A percentile compares a stretch with the other conserved stretches of the same genome.
These are phyloP conservation scores for Nansenia antarctica DNA, from an alignment of 2,113 vertebrate species.

Conservation along the genomic window DNA sequence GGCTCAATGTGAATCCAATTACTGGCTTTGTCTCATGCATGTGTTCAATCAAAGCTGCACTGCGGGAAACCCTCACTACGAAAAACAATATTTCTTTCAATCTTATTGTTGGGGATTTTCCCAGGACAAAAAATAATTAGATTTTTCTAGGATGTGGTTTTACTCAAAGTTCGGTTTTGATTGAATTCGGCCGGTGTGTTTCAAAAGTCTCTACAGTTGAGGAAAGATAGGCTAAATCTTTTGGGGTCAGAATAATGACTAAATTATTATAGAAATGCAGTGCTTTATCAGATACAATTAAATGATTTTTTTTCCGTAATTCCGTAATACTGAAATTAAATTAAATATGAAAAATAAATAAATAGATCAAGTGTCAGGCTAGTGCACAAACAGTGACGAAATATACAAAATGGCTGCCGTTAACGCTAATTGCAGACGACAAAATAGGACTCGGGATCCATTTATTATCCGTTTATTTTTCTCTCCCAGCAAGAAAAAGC, in stretches of 20 bases:
- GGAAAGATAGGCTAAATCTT: too few relatives aligned
- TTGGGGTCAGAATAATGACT: too few relatives aligned
- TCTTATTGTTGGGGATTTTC: constrained; percentile 34
- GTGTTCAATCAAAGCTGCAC: constrained; percentile 39
- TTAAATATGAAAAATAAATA: neutral
- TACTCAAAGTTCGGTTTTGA: neutral
- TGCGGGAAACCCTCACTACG: constrained; percentile 28
- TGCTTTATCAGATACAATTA: neutral
- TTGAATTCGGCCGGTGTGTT: too few relatives aligned
- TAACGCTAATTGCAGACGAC: constrained; percentile 4
- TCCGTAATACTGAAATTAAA: neutral
- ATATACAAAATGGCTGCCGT: neutral
- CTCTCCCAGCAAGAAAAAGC: constrained; percentile 35
- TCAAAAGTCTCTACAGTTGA: too few relatives aligned
- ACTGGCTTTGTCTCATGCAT: constrained; percentile 52
- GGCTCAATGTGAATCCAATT: constrained; percentile 63
- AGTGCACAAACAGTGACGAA: constrained; percentile 20
- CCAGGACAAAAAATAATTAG: constrained; percentile 13
- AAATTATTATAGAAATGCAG: neutral
- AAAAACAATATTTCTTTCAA: constrained; percentile 39
- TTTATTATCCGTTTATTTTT: constrained; percentile 54
- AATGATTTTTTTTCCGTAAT: too few relatives aligned
- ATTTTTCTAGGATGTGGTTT: neutral
- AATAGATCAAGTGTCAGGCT: neutral
- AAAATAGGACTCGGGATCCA: constrained; percentile 36